Evolutionary conservation across 2,113 vertebrate genomes (phyloP).

Genomic region (Sebastes schlegelii): DNA sequence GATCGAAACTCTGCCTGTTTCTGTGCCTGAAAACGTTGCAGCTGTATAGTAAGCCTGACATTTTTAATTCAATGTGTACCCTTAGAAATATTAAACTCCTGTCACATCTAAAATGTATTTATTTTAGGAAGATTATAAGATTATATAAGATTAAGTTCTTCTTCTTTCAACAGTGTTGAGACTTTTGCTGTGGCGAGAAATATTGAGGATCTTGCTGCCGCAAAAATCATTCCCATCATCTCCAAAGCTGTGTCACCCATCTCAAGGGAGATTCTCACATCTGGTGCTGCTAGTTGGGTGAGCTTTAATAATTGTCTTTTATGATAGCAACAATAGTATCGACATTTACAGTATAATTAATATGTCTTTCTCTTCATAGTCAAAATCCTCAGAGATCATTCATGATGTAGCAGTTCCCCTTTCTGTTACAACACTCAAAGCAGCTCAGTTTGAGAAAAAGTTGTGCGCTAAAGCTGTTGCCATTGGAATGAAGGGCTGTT

Average conservation of each 20-base stretch:
- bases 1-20: conserved; percentile 81
- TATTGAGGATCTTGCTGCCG: conserved; percentile 73
- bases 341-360: background rate
- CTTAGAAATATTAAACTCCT: background rate
- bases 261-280: conserved; percentile 70
- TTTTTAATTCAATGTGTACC: background rate
- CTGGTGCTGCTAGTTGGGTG: conserved; percentile 49
- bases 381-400: conserved; percentile 71
- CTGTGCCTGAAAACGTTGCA: conserved; percentile 78
- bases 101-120: background rate
- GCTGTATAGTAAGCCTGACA: conserved; percentile 75
- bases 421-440: background rate
- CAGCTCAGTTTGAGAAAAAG: conserved; percentile 58
- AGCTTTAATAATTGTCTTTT: background rate
- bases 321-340: background rate
- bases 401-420: background rate
- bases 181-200: conserved; percentile 86
- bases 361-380: conserved; percentile 61
- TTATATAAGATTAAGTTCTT: background rate
- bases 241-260: conserved; percentile 39
- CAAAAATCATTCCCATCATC: conserved; percentile 80
- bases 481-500: conserved; percentile 80
- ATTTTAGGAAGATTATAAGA: background rate
- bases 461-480: conserved; percentile 66
- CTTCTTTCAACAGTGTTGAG: conserved; percentile 76